These are phyloP conservation scores for Steinernema hermaphroditum DNA, from an alignment of 2,888 invertebrate species.

Conservation along the genomic window DNA sequence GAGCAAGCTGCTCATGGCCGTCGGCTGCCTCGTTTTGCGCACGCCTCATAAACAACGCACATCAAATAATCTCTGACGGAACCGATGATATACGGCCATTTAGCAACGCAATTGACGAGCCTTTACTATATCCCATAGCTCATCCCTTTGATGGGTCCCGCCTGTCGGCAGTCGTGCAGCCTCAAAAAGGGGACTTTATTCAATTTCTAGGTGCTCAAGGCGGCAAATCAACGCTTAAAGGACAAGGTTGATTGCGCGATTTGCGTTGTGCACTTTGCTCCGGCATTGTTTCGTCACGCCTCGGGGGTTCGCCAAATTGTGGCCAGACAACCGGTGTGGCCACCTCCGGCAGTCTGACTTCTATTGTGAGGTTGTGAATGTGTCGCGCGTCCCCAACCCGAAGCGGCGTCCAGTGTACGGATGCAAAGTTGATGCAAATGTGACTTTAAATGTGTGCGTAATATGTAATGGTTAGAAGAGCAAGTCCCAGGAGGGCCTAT, in stretches of 20 bases:
- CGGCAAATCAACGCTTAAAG: not conserved
- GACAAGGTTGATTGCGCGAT: constrained; percentile 23
- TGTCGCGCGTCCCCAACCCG: no score
- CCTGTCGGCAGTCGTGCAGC: constrained; percentile 7
- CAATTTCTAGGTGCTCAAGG: constrained; percentile 13
- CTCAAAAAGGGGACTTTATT: constrained; percentile 15
- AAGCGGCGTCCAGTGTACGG: not conserved
- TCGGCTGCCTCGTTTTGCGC: constrained; percentile 20
- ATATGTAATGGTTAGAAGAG: constrained; percentile 31
- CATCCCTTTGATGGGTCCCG: constrained; percentile 1
- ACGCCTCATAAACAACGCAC: constrained; percentile 31
- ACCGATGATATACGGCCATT: constrained; percentile 29
- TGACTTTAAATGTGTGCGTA: constrained; percentile 23
- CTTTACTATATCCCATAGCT: constrained; percentile 29
- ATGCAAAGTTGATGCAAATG: constrained; percentile 6
- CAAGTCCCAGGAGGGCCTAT: constrained; percentile 20
- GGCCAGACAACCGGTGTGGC: no score
- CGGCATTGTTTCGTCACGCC: constrained; percentile 21
- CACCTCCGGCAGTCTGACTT: no score
- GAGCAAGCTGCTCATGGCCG: not conserved
- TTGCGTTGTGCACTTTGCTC: constrained; percentile 16
- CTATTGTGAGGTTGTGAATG: no score
- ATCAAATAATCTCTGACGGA: constrained; percentile 31
- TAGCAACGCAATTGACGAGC: constrained; percentile 26
- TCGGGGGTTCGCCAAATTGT: not conserved